Evolutionary conservation across 2,113 vertebrate genomes (phyloP).

Genomic region (Thermophis baileyi): DNA sequence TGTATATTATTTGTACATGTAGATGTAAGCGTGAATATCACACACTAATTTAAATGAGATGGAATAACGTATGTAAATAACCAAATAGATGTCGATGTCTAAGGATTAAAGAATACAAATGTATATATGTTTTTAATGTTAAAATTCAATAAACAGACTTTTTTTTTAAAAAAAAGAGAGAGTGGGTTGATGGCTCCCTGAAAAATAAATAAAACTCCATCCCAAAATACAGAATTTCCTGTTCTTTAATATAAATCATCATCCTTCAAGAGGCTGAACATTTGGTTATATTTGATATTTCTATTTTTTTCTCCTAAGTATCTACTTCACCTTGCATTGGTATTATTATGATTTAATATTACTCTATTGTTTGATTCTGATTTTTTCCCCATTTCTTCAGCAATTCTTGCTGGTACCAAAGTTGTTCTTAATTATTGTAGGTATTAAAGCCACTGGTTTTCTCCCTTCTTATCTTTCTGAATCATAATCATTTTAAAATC

Average conservation of each 20-base stretch:
- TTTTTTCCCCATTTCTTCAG: background rate
- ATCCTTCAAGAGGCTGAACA: background rate
- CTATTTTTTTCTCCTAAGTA: background rate
- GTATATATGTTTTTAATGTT: too few species aligned
- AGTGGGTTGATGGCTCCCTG: background rate
- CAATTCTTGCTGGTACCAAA: background rate
- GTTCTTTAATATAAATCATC: background rate
- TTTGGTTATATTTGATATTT: background rate
- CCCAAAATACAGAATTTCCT: background rate
- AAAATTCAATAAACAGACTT: too few species aligned
- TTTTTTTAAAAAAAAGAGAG: too few species aligned
- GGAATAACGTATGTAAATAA: too few species aligned
- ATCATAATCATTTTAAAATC: background rate
- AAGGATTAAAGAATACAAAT: too few species aligned
- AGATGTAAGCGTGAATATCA: too few species aligned
- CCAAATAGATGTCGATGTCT: too few species aligned
- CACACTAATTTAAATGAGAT: too few species aligned
- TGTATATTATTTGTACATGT: too few species aligned
- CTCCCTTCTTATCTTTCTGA: background rate
- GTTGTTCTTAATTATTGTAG: background rate
- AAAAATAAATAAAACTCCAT: background rate
- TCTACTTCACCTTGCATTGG: background rate
- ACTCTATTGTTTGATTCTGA: background rate
- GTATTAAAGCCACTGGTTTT: background rate
- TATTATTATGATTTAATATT: background rate